phyloP scores from a whole-genome alignment of 2,113 vertebrate genomes.

The Saimiri boliviensis region DNA sequence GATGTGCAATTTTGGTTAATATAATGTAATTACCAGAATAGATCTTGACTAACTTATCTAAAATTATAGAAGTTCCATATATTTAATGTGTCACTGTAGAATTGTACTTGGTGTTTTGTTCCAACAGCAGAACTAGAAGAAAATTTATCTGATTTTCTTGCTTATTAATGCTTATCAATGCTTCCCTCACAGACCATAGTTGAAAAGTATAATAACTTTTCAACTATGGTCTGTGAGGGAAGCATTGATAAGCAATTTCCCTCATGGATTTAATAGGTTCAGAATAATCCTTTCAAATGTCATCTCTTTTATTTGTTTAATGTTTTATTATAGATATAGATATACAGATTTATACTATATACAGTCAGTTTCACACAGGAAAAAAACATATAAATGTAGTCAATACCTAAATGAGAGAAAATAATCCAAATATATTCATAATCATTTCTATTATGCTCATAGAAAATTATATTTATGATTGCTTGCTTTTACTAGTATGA shows the following conservation, averaged over 20 bases:
- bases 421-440: background rate
- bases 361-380: background rate
- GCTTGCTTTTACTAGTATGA: background rate
- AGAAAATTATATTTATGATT: background rate
- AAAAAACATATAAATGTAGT: background rate
- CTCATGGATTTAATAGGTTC: background rate
- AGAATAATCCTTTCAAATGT: background rate
- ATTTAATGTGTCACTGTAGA: background rate
- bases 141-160: background rate
- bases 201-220: too few species aligned
- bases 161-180: too few species aligned
- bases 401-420: background rate
- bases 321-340: background rate
- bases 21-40: conserved; percentile 1
- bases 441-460: background rate
- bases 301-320: background rate
- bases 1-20: background rate
- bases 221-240: background rate
- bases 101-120: background rate
- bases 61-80: background rate
- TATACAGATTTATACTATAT: background rate
- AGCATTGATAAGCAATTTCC: background rate
- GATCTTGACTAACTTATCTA: background rate
- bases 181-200: too few species aligned
- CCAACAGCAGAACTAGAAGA: background rate